A percentile compares a stretch with the other conserved stretches of the same genome.
phyloP scores from a whole-genome alignment of 2,797 vertebrate species.

The Corythornis leucogaster region DNA sequence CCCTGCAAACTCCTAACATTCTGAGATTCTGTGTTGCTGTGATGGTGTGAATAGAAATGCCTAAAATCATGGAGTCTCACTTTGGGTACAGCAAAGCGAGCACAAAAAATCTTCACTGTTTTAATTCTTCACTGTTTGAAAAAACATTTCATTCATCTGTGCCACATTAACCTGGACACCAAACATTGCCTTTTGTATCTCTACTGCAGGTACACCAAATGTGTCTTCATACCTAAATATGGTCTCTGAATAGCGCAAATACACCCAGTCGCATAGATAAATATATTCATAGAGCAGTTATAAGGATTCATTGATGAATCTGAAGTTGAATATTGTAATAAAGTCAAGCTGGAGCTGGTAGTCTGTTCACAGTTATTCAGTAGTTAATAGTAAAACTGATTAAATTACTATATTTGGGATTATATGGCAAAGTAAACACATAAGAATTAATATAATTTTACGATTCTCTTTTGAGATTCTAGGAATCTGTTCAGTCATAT shows the following conservation, averaged over 20 bases:
- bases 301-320: background rate
- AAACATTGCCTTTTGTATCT: background rate
- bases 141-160: background rate
- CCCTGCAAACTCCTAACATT: too few relatives aligned
- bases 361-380: background rate
- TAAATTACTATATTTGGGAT: background rate
- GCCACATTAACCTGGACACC: fast-evolving
- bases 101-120: background rate
- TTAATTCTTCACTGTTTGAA: background rate
- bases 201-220: background rate
- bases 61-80: background rate
- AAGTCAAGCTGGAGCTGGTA: background rate
- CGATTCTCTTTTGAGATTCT: background rate
- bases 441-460: background rate
- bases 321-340: background rate
- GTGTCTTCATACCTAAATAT: background rate
- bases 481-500: background rate
- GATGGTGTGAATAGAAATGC: background rate
- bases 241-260: background rate
- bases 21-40: too few relatives aligned
- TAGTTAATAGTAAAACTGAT: background rate
- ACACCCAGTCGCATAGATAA: background rate
- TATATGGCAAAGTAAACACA: background rate
- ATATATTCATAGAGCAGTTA: background rate
- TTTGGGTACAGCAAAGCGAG: background rate